These are phyloP conservation scores for Styela plicata DNA, from an alignment of 23 tunicate species.

Conservation along the genomic window DNA sequence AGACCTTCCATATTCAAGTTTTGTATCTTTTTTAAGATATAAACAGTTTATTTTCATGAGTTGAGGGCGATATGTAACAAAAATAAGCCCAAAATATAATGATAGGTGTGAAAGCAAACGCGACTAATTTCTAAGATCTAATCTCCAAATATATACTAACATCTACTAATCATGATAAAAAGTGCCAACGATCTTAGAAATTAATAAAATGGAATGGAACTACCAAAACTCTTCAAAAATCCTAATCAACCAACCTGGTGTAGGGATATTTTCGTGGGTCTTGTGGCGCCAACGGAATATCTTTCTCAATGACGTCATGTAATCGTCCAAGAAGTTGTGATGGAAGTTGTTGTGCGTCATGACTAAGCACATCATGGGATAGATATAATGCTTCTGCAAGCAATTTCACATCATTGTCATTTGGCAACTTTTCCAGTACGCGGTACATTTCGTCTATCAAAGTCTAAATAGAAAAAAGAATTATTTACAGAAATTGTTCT, in stretches of 20 bases:
- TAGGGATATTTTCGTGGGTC: conserved; percentile 88
- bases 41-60: too few relatives aligned
- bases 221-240: not conserved
- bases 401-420: conserved; percentile 65
- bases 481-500: not conserved
- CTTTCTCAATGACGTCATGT: conserved; percentile 66
- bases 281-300: conserved; percentile 72
- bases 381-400: conserved; percentile 59
- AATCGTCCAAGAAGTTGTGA: conserved; percentile 75
- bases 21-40: too few relatives aligned
- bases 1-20: too few relatives aligned
- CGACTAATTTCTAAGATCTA: too few relatives aligned
- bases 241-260: conserved; percentile 35
- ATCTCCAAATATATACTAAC: too few relatives aligned
- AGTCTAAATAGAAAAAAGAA: conserved; percentile 20
- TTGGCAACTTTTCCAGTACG: conserved; percentile 16
- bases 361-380: conserved; percentile 43
- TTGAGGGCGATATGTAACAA: too few relatives aligned
- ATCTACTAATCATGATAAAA: too few relatives aligned
- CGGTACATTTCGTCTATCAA: conserved; percentile 34
- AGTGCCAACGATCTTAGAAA: too few relatives aligned
- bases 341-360: conserved; percentile 64
- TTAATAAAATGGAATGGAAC: not conserved
- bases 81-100: too few relatives aligned
- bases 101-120: too few relatives aligned